Conservation (phyloP, 2,888 invertebrate genomes). For the Osedax fenrisi region DNA sequence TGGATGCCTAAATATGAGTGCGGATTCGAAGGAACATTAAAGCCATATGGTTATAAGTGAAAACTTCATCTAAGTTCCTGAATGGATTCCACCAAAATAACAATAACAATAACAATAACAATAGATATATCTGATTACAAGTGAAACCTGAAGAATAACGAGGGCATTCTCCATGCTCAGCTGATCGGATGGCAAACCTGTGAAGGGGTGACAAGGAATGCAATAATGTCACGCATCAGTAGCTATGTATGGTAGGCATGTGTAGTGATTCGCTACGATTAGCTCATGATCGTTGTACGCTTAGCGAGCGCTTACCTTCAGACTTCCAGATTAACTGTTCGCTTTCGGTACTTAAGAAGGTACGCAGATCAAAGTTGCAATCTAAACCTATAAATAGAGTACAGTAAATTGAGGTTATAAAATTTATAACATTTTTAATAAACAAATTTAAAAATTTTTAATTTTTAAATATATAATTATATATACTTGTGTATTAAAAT, state of each 20-base stretch:
- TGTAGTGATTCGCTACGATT: background rate
- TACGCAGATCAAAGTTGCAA: conserved; percentile 48
- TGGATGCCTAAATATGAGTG: too few species aligned
- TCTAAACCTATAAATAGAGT: background rate
- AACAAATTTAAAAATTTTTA: too few species aligned
- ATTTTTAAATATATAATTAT: background rate
- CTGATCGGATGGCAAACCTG: conserved; percentile 63
- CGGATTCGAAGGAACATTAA: too few species aligned
- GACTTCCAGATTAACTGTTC: conserved; percentile 74
- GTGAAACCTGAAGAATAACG: conserved; percentile 65
- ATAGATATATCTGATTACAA: too few species aligned
- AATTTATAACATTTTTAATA: too few species aligned
- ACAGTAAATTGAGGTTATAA: too few species aligned
- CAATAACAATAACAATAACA: too few species aligned
- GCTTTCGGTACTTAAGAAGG: conserved; percentile 60
- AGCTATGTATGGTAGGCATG: too few species aligned
- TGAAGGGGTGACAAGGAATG: background rate
- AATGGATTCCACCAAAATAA: too few species aligned
- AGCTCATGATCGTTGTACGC: background rate
- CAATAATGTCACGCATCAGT: too few species aligned
- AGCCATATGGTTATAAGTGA: too few species aligned
- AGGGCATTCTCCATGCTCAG: conserved; percentile 71
- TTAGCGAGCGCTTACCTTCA: conserved; percentile 53
- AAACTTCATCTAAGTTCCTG: too few species aligned
- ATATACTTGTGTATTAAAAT: background rate